Conservation (phyloP, 2,797 vertebrate species). For the Dendrocincla tyrannina region DNA sequence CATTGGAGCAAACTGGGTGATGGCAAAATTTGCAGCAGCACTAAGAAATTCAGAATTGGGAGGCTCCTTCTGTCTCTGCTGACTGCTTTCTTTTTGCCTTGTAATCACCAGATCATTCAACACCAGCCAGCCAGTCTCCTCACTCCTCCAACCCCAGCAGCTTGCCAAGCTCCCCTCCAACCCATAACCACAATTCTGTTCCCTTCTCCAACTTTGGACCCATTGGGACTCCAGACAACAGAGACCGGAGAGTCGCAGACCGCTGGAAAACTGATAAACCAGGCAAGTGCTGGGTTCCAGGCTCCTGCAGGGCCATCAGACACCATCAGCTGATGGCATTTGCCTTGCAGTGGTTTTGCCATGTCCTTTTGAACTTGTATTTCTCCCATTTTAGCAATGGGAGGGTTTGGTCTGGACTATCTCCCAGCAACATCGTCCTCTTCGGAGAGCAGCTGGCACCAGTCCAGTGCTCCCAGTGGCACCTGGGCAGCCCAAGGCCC, state of each 20-base stretch:
- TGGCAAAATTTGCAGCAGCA: neutral
- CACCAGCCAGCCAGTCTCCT: conserved; percentile 97
- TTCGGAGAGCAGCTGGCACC: conserved; percentile 93
- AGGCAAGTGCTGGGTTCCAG: conserved; percentile 70
- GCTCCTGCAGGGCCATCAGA: neutral
- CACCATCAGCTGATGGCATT: neutral
- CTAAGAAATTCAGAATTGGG: neutral
- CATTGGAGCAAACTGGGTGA: neutral
- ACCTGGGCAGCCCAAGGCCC: conserved; percentile 92
- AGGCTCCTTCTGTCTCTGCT: neutral
- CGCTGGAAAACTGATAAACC: conserved; percentile 97
- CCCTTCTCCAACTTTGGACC: conserved; percentile 96
- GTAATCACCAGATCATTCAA: conserved; percentile 90
- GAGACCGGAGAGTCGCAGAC: conserved; percentile 88
- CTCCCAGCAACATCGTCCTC: conserved; percentile 83
- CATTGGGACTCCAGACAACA: conserved; percentile 93
- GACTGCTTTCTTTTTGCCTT: conserved; percentile 9
- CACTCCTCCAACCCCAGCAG: conserved; percentile 99
- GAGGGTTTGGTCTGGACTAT: conserved; percentile 93
- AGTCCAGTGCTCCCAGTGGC: conserved; percentile 80
- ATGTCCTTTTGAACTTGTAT: neutral
- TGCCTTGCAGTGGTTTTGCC: neutral
- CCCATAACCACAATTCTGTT: conserved; percentile 90
- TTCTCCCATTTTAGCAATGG: conserved; percentile 74
- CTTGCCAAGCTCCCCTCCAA: conserved; percentile 95